Conservation (phyloP, 2,113 vertebrate genomes). For the Dinomys branickii region DNA sequence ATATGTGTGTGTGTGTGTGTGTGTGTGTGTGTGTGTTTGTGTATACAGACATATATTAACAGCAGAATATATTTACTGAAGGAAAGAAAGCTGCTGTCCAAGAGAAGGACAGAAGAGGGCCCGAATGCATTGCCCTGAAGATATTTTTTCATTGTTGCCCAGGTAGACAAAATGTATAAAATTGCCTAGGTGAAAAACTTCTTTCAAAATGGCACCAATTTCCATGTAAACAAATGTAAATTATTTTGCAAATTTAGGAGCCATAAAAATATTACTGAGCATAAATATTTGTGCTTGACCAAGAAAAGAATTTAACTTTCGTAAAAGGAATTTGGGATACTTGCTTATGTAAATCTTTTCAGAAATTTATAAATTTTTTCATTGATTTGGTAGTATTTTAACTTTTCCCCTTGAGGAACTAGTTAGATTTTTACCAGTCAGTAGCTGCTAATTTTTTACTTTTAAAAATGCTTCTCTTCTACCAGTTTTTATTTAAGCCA, state of each 20-base stretch:
- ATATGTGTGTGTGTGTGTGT: too few relatives aligned
- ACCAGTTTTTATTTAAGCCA: background rate
- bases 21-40: too few relatives aligned
- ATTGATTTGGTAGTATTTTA: constrained; percentile 21
- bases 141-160: constrained; percentile 35
- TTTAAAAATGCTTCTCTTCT: constrained; percentile 18
- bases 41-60: too few relatives aligned
- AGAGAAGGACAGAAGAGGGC: too few relatives aligned
- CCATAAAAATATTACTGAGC: constrained; percentile 28
- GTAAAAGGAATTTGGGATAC: constrained; percentile 10
- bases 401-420: background rate
- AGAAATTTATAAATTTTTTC: constrained; percentile 44
- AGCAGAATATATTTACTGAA: too few relatives aligned
- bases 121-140: constrained; percentile 33
- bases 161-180: background rate
- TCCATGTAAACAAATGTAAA: constrained; percentile 16
- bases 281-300: background rate
- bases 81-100: too few relatives aligned
- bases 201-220: constrained; percentile 23
- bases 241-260: constrained; percentile 49
- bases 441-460: background rate
- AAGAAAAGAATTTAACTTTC: constrained; percentile 41
- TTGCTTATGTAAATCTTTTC: constrained; percentile 27
- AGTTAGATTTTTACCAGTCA: background rate
- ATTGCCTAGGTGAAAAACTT: background rate